phyloP scores from a whole-genome alignment of 2,113 vertebrate genomes.

The Spea bombifrons region DNA sequence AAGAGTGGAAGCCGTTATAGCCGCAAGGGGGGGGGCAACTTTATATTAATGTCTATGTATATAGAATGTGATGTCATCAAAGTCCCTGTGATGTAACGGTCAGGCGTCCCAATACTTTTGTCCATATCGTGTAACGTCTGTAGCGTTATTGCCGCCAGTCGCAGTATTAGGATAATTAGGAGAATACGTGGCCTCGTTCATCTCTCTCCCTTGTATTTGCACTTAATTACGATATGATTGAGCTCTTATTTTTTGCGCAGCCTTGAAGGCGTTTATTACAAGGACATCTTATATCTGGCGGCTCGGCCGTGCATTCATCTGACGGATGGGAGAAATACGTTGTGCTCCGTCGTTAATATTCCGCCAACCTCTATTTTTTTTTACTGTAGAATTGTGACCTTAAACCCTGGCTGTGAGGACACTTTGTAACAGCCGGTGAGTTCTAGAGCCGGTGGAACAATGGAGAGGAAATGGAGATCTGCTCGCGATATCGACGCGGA shows the following conservation, averaged over 20 bases:
- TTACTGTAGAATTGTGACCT: neutral
- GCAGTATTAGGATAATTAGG: constrained; percentile 37
- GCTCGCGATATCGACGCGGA: neutral
- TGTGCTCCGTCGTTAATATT: neutral
- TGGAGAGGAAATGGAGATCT: neutral
- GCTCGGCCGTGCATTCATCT: neutral
- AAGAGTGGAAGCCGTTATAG: no score
- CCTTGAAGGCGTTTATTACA: constrained; percentile 19
- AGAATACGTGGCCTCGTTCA: neutral
- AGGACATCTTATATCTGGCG: constrained; percentile 34
- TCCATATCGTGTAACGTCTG: no score
- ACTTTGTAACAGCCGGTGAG: neutral
- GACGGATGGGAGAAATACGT: neutral
- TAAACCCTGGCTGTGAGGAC: neutral
- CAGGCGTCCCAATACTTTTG: no score
- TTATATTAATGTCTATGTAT: no score
- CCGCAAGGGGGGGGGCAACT: no score
- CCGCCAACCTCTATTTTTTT: constrained; percentile 3
- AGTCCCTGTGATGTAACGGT: no score
- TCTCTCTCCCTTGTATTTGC: constrained; percentile 33
- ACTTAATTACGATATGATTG: constrained; percentile 33
- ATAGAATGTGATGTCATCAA: no score
- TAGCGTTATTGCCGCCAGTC: constrained; percentile 9
- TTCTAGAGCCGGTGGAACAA: neutral
- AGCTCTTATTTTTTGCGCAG: constrained; percentile 6